Evolutionary conservation across 2,797 vertebrate genomes (phyloP).

Genomic region (Vipera latastei): DNA sequence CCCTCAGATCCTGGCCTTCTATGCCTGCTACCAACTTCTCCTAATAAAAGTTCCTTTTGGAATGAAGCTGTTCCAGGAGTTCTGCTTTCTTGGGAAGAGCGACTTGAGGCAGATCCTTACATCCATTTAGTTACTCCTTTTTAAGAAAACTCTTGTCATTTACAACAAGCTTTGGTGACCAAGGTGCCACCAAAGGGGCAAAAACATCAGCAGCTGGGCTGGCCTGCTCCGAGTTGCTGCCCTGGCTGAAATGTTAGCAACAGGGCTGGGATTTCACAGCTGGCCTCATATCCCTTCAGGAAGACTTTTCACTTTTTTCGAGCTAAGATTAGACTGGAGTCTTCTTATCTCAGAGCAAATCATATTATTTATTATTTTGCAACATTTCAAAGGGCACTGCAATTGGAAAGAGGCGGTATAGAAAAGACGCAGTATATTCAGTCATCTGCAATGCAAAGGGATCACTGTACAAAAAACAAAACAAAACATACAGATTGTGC

Average conservation of each 20-base stretch:
- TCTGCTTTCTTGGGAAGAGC: no score
- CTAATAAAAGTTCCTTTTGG: no score
- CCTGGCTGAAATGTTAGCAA: not conserved
- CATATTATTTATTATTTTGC: not conserved
- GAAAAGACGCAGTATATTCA: not conserved
- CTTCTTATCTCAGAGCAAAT: not conserved
- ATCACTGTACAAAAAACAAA: not conserved
- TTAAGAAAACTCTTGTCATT: not conserved
- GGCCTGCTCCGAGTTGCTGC: not conserved
- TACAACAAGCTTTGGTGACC: not conserved
- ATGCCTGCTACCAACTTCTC: no score
- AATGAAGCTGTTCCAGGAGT: no score
- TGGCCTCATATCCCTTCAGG: not conserved
- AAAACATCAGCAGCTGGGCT: not conserved
- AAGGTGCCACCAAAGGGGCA: not conserved
- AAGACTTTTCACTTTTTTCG: not conserved
- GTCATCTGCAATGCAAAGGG: not conserved
- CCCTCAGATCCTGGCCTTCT: no score
- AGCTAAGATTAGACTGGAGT: not conserved
- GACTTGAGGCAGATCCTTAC: no score
- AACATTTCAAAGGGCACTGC: not conserved
- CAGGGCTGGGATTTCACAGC: not conserved
- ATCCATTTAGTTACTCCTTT: not conserved
- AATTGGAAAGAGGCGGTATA: not conserved
- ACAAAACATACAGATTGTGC: not conserved